These are phyloP conservation scores for Diglossa cyanea DNA, from an alignment of 2,797 vertebrate genomes.

Conservation along the genomic window DNA sequence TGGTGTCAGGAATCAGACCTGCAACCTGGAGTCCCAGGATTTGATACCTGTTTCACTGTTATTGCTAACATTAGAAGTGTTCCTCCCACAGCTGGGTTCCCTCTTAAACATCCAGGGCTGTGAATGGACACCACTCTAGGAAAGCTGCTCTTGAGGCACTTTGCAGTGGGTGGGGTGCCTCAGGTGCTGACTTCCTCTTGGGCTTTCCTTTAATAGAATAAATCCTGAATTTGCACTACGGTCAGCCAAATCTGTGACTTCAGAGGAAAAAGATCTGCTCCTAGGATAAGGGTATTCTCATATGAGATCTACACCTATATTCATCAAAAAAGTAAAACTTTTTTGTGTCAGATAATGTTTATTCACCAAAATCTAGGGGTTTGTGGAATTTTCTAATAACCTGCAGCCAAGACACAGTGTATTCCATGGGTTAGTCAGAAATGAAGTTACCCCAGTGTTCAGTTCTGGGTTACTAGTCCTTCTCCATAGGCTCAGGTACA, in stretches of 20 bases:
- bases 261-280: not conserved
- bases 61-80: not conserved
- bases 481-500: not conserved
- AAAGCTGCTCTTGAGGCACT: not conserved
- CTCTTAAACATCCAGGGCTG: not conserved
- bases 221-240: not conserved
- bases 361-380: not conserved
- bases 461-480: not conserved
- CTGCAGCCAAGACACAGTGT: not conserved
- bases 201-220: not conserved
- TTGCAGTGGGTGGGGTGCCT: not conserved
- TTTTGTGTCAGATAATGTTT: not conserved
- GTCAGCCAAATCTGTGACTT: not conserved
- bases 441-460: not conserved
- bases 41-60: not conserved
- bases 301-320: not conserved
- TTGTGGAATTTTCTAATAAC: not conserved
- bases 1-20: not conserved
- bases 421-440: not conserved
- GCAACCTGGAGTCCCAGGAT: not conserved
- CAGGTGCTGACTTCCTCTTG: not conserved
- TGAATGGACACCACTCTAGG: not conserved
- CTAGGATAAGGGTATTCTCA: not conserved
- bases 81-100: not conserved
- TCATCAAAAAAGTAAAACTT: not conserved